Conservation (phyloP, 2,113 vertebrate genomes). For the Eclectus roratus region DNA sequence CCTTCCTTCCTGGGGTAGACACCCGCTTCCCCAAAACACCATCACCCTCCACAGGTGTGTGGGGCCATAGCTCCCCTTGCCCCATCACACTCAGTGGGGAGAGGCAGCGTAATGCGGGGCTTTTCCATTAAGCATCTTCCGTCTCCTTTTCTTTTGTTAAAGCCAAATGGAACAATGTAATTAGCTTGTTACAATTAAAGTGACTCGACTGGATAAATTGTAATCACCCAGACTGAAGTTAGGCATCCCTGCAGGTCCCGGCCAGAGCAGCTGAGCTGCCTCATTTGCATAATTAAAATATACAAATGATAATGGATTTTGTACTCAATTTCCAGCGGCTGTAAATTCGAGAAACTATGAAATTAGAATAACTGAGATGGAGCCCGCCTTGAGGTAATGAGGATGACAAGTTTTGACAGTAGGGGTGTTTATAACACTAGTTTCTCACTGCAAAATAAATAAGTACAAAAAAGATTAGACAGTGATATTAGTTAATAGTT, state of each 20-base stretch:
- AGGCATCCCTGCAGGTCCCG: conserved; percentile 98
- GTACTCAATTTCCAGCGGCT: conserved; percentile 99
- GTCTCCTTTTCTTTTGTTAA: conserved; percentile 97
- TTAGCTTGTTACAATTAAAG: conserved; percentile 99
- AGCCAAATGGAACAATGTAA: conserved; percentile 99
- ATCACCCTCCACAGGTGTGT: background rate
- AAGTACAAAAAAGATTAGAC: conserved; percentile 86
- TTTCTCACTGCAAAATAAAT: conserved; percentile 81
- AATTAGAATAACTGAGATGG: conserved; percentile 96
- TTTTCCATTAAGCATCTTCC: conserved; percentile 79
- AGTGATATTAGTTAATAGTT: conserved; percentile 90
- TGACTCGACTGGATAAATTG: conserved; percentile 99
- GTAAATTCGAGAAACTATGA: conserved; percentile 98
- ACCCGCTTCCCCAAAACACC: background rate
- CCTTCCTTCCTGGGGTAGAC: background rate
- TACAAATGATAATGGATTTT: conserved; percentile 99
- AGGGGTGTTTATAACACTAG: conserved; percentile 82
- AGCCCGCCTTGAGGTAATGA: conserved; percentile 89
- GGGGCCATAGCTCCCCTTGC: background rate
- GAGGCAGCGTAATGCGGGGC: background rate
- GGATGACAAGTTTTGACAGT: conserved; percentile 85
- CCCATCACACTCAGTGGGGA: background rate
- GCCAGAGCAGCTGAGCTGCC: conserved; percentile 97
- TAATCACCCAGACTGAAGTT: conserved; percentile 99
- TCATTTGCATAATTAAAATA: conserved; percentile 99